A percentile compares a stretch with the other conserved stretches of the same genome.
Evolutionary conservation across 2,888 invertebrate genomes (phyloP).

Genomic region (Epistrophella euchroma): DNA sequence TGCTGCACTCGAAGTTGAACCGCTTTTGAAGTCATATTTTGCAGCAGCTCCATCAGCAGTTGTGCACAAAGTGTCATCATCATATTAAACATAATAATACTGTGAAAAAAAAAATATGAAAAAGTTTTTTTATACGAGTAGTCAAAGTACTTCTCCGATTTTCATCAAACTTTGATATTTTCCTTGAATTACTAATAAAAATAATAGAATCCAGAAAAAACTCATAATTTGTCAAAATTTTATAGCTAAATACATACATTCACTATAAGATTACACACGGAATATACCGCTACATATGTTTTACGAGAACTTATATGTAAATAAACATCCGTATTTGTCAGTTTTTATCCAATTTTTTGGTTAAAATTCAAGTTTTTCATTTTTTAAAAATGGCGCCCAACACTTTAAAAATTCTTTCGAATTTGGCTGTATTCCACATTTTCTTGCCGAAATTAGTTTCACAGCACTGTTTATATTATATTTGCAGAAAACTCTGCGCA

Average conservation of each 20-base stretch:
- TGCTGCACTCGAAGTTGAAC: slow-evolving; percentile 15
- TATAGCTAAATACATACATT: too few species aligned
- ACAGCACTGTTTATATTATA: slow-evolving; percentile 18
- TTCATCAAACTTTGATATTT: neutral
- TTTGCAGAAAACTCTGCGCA: slow-evolving; percentile 44
- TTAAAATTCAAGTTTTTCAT: neutral
- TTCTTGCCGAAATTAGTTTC: neutral
- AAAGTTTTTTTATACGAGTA: neutral
- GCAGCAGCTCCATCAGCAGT: slow-evolving; percentile 2
- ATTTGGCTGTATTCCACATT: neutral
- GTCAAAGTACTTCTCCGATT: too few species aligned
- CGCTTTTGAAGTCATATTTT: slow-evolving; percentile 44
- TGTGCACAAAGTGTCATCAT: slow-evolving; percentile 47
- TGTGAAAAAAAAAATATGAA: neutral
- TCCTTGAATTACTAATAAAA: neutral
- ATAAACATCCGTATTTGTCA: too few species aligned
- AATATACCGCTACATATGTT: too few species aligned
- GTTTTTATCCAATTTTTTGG: neutral
- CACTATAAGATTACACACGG: too few species aligned
- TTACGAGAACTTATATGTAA: too few species aligned
- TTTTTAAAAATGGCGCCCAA: neutral
- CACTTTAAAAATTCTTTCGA: neutral
- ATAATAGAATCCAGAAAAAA: neutral
- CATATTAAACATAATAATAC: neutral
- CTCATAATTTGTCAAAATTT: too few species aligned